Base-by-base conservation (phyloP, 2,113 vertebrate genomes). In the Syngnathoides biaculeatus region DNA sequence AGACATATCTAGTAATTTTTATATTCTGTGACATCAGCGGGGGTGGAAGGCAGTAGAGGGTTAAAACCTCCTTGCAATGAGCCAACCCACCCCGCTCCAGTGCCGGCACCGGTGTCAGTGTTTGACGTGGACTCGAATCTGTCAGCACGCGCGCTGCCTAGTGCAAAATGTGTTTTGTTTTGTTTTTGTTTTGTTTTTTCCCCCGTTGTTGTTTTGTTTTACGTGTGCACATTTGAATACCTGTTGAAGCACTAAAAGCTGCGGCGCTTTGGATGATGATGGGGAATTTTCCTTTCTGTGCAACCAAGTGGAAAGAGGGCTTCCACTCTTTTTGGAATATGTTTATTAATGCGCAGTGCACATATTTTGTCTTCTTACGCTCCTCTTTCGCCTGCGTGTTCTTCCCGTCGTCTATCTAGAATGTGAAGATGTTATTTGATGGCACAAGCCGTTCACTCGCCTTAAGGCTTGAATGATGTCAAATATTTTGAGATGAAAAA, bases 401-500 rank as follows among this genome's bases (percentile, higher is more conserved):
- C 55, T 60, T 26, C 59, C 63, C 27, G 59, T 48, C 5, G 26
- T 79, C 77, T 80, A 78, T 79, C 77, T 80, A 78, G 74, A 74
- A 67, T 72, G 65, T 71, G 83, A 50, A 40, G 39, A 60, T 40
- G 42, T 47, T 13, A 67, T 74, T 55, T 69, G 71, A 57, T 57
- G 64, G 43, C 27, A 43, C 20, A 50, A 74, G 47, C 63, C 52
- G 64, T 78, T 82, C 63, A 11, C 80, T 76, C 47, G 67, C 47
- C 26, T 57, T 57, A 43, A 66, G 65, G 72, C 43, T 74, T 73
- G 69, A 74, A 79, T 56, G 50, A 78, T 86, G 78, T 64, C 83
- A 35, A 84, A 86, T 79, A 61, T 77, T 86, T 90, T 88, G 88
- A 89, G 74, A 91, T 92, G 90, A 91, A 80, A 88, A 87, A 60